Conservation (phyloP, 2,113 vertebrate genomes). For the Eulacestoma nigropectus region DNA sequence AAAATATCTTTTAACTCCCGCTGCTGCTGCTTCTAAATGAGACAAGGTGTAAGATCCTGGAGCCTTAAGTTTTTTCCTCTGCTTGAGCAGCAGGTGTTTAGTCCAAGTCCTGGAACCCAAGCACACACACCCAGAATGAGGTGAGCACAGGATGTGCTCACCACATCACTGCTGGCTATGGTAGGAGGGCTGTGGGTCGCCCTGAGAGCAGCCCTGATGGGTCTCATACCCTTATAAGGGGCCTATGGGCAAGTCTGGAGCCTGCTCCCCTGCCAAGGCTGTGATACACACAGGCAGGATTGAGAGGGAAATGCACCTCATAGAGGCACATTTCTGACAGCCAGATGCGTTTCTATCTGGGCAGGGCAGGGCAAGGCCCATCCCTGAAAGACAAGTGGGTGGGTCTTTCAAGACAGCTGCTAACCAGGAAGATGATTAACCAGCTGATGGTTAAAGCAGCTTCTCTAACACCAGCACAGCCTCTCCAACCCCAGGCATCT, state of each 20-base stretch:
- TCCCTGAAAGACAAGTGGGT: not conserved
- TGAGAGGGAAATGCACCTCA: not conserved
- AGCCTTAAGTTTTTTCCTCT: not conserved
- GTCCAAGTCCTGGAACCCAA: not conserved
- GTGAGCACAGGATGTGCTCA: rapidly evolving
- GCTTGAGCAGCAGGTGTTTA: not conserved
- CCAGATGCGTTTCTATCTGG: not conserved
- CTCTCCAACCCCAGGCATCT: not conserved
- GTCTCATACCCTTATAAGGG: rapidly evolving
- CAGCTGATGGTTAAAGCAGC: too few relatives aligned
- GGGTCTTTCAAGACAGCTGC: not conserved
- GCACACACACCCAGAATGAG: rapidly evolving
- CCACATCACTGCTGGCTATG: rapidly evolving
- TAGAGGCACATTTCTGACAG: not conserved
- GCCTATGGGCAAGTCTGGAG: rapidly evolving
- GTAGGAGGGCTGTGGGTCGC: rapidly evolving
- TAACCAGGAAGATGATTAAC: not conserved
- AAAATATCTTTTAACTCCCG: not conserved
- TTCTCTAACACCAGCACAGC: not conserved
- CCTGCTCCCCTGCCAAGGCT: not conserved
- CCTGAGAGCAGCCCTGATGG: not conserved
- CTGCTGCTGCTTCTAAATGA: not conserved
- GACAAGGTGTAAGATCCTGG: not conserved
- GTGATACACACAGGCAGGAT: rapidly evolving
- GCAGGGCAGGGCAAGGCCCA: not conserved